phyloP scores from a whole-genome alignment of 2,113 vertebrate species.

The Apteryx mantelli region DNA sequence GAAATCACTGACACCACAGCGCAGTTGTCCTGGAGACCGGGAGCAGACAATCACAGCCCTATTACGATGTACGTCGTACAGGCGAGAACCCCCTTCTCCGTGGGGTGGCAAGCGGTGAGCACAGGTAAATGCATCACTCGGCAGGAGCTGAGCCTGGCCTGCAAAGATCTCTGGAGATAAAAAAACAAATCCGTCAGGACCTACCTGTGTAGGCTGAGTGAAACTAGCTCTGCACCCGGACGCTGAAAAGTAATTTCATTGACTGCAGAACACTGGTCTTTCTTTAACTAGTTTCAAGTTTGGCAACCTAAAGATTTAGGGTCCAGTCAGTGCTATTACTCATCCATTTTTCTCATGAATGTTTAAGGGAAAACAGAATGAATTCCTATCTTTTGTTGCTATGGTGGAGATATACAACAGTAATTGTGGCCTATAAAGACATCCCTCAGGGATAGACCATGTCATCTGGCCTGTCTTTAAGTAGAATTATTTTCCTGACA shows the following conservation, averaged over 20 bases:
- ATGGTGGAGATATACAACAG: conserved; percentile 26
- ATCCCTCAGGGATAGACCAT: conserved; percentile 30
- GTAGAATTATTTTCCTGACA: conserved; percentile 45
- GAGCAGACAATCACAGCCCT: conserved; percentile 97
- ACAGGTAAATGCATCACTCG: conserved; percentile 85
- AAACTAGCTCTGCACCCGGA: neutral
- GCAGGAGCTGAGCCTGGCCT: neutral
- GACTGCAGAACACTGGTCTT: neutral
- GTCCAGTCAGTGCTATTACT: neutral
- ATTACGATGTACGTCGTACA: conserved; percentile 92
- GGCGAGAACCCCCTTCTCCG: conserved; percentile 95
- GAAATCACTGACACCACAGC: conserved; percentile 94
- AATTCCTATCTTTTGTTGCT: conserved; percentile 27
- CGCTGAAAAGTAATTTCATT: neutral
- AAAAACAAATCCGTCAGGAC: neutral
- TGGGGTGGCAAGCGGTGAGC: conserved; percentile 97
- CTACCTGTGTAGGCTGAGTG: fast-evolving
- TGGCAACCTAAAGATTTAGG: conserved; percentile 38
- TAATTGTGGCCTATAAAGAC: conserved; percentile 50
- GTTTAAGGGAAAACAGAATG: conserved; percentile 52
- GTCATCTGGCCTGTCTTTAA: conserved; percentile 28
- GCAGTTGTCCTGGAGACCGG: conserved; percentile 95
- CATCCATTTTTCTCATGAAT: conserved; percentile 62
- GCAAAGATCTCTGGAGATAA: fast-evolving
- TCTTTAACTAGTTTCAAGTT: neutral